Conservation (phyloP, 2,888 invertebrate species). For the Tenodera sinensis region DNA sequence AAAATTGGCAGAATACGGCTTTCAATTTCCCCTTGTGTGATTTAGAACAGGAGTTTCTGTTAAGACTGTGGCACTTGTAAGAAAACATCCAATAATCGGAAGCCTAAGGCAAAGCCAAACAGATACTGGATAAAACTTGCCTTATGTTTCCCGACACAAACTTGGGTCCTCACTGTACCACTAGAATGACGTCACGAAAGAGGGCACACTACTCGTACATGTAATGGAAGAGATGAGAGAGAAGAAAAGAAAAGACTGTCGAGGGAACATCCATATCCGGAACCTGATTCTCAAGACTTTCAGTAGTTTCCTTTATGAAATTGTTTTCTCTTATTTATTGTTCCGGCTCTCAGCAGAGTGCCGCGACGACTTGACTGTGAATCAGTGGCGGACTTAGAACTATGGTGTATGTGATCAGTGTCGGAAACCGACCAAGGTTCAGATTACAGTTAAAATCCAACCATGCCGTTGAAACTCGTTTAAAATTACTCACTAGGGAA, state of each 20-base stretch:
- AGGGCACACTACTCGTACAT: not conserved
- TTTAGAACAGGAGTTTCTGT: no score
- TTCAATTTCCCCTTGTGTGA: no score
- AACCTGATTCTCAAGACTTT: not conserved
- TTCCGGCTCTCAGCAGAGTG: conserved; percentile 23
- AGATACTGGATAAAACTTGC: no score
- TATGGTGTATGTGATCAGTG: no score
- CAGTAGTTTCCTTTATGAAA: conserved; percentile 8
- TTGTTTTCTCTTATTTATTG: conserved; percentile 23
- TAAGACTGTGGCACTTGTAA: no score
- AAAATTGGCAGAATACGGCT: no score
- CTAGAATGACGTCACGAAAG: not conserved
- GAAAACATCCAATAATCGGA: no score
- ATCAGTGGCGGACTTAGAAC: not conserved
- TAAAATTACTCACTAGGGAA: no score
- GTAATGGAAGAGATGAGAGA: not conserved
- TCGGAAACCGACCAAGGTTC: no score
- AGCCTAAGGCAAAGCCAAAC: no score
- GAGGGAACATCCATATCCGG: conserved; percentile 8
- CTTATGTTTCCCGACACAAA: not conserved
- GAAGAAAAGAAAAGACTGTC: not conserved
- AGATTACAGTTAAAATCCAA: no score
- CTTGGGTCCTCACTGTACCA: not conserved
- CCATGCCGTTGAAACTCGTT: no score
- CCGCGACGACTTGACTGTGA: not conserved